Evolutionary conservation across 2,797 vertebrate species (phyloP), one percentile per base, ranked within the genome.

Genomic region (Adelosebastes latens): DNA sequence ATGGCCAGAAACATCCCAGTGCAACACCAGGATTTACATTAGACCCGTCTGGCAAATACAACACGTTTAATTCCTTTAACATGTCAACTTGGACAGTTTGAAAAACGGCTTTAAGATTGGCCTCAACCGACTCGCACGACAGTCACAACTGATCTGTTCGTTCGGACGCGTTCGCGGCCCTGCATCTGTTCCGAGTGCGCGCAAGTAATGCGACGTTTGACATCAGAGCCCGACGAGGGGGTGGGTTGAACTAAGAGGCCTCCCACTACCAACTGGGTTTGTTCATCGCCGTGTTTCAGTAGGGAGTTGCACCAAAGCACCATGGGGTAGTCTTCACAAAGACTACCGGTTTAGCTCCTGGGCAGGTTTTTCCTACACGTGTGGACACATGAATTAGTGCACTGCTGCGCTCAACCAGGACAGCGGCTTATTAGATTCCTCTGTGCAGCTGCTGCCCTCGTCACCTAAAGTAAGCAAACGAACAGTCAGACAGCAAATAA

Each of bases 301-400:
- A 90, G 86, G 71, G 89, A 89, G 89, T 84, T 87, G 88, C 92
- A 92, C 92, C 83, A 83, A 91, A 94, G 94, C 95, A 95, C 93
- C 93, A 78, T 75, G 69, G 69, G 85, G 78, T 25, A 84, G 84
- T 79, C 88, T 87, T 76, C 31, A 68, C 67, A 81, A 75, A 90
- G 72, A 89, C 88, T 36, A 72, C 56, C 53, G 31, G 77, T 89
- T 82, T 61, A 71, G 79, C 81, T 86, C 75, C 77, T 63, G 70
- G 79, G 64, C 49, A 64, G 46, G 36, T 42, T 20, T 75, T 63
- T 72, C 71, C 67, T 70, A 79, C 68, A 77, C 14, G 12, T 62
- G 70, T 58, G 79, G 71, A 80, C 70, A 78, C 56, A 65, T 14
- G 71, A 72, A 81, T 79, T 64, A 79, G 72, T 84, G 85, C 78